Base-by-base conservation (phyloP, 2,113 vertebrate species). In the Galbula dea region DNA sequence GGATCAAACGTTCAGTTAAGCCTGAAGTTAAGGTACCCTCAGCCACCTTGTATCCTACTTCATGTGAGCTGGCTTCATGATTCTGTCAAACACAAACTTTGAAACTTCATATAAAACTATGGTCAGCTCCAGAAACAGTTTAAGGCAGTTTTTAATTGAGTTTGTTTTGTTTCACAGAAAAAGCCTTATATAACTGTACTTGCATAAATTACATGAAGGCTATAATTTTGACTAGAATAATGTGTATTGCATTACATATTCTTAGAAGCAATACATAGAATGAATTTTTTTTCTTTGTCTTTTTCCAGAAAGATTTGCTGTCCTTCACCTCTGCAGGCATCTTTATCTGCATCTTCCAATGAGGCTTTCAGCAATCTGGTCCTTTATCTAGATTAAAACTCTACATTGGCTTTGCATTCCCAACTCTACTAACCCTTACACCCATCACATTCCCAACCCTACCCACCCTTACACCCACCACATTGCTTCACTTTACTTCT, bases 371-470 rank as follows among this genome's bases (percentile, higher is more conserved):
- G 32, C 7, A 39, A 76, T 55, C 37, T 74, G 29, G 6, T 32
- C 20, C 34, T 69, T 67, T 57, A 66, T 54, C 22, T 57, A 62
- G 57, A 86, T 84, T 89, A n/a, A 46, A 89, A 39, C 9, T 62
- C 77, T 46, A 8, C 51, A 7, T 13, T 52, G 30, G 26, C 52
- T 82, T 63, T 55, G 16, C 27, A 39, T 52, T 77, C n/a, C 36
- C 0, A 0, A 41, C 15, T 20, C 15, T 37, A 23, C 26, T 1
- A 12, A 66, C n/a, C 30, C 49, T 89, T 52, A 58, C 3, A 46
- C 4, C 5, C 43, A 55, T 34, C n/a, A n/a, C n/a, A n/a, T n/a
- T n/a, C n/a, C n/a, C n/a, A n/a, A n/a, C n/a, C n/a, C n/a, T n/a
- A n/a, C n/a, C n/a, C n/a, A n/a, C n/a, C n/a, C n/a, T n/a, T n/a